Evolutionary conservation across 92 coral and sea anemone genomes (phyloP).

Genomic region (Palythoa heliodiscus): DNA sequence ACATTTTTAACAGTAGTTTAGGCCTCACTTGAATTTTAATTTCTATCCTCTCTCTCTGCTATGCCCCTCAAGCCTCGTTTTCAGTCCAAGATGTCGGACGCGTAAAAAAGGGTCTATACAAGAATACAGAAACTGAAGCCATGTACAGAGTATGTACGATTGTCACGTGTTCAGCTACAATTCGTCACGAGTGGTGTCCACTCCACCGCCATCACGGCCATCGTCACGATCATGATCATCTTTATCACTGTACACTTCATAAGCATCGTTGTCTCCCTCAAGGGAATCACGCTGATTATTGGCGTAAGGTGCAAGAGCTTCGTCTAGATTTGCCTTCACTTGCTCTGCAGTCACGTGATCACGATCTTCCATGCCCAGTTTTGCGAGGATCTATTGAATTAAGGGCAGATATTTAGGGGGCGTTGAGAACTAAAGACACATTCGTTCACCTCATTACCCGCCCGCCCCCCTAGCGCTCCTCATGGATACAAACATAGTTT

Average conservation of each 20-base stretch:
- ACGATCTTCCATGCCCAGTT: neutral
- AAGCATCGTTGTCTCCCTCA: slow-evolving; percentile 38
- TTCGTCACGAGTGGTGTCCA: slow-evolving; percentile 15
- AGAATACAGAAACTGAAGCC: neutral
- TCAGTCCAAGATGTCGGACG: too few species aligned
- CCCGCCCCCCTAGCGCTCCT: too few species aligned
- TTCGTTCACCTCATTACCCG: too few species aligned
- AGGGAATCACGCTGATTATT: slow-evolving; percentile 30
- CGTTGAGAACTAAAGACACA: too few species aligned
- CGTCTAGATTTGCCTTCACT: neutral
- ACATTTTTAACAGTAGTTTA: too few species aligned
- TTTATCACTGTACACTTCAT: neutral
- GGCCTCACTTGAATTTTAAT: too few species aligned
- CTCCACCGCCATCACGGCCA: neutral
- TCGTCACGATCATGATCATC: neutral
- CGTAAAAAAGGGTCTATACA: neutral
- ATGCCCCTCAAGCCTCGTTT: too few species aligned
- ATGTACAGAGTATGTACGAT: neutral
- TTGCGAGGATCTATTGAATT: slow-evolving; percentile 23
- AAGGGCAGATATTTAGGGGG: neutral
- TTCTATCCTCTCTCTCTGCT: too few species aligned
- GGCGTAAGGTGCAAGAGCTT: slow-evolving; percentile 2
- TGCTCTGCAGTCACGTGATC: slow-evolving; percentile 32
- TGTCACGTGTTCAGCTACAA: slow-evolving; percentile 6
- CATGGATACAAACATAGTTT: too few species aligned